phyloP scores from a whole-genome alignment of 2,797 vertebrate species.

The Nannoperca australis region DNA sequence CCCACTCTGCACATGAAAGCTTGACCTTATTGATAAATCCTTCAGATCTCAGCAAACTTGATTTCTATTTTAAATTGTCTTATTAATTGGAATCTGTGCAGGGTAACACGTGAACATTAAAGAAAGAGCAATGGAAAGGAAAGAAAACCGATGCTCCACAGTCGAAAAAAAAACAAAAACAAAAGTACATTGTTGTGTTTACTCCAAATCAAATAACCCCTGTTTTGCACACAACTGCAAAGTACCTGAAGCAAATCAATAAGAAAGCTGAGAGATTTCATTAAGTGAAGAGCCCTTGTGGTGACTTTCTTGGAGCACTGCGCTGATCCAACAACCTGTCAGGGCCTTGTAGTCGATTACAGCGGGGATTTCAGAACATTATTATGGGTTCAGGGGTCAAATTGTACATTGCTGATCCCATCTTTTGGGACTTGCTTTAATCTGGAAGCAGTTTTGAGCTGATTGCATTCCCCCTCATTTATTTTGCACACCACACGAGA shows the following conservation, averaged over 20 bases:
- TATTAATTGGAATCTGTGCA: constrained; percentile 50
- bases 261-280: constrained; percentile 81
- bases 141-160: constrained; percentile 3
- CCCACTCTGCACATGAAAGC: constrained; percentile 48
- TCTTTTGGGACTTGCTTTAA: constrained; percentile 71
- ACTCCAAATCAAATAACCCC: constrained; percentile 67
- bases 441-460: constrained; percentile 66
- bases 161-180: constrained; percentile 53
- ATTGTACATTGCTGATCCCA: constrained; percentile 61
- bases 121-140: constrained; percentile 3
- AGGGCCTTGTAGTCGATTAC: constrained; percentile 73
- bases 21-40: constrained; percentile 46
- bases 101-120: constrained; percentile 14
- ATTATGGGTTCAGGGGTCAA: constrained; percentile 77
- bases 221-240: constrained; percentile 77
- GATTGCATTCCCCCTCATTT: constrained; percentile 74
- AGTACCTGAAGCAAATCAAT: constrained; percentile 80
- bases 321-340: constrained; percentile 74
- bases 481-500: constrained; percentile 60
- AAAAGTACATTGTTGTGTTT: constrained; percentile 65
- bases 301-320: constrained; percentile 71
- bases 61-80: constrained; percentile 35
- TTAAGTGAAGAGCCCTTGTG: constrained; percentile 79
- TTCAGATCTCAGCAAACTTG: constrained; percentile 35
- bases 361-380: constrained; percentile 73